Conservation (phyloP, 2,113 vertebrate species). For the Callospermophilus lateralis region DNA sequence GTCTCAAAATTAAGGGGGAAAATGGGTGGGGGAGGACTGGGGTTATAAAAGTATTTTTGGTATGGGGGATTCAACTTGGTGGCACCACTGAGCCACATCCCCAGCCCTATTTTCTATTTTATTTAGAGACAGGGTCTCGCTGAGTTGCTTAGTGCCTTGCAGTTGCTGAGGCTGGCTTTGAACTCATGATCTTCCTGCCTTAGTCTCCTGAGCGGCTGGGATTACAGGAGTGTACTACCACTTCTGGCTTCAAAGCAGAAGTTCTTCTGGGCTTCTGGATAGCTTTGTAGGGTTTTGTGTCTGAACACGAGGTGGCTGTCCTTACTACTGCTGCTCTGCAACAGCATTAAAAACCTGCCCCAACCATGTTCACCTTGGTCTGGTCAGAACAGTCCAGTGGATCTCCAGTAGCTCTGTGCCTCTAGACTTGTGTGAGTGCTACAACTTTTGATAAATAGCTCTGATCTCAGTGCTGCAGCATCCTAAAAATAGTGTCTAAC, state of each 20-base stretch:
- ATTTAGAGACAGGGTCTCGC: too few species aligned
- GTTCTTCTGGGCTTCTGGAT: not conserved
- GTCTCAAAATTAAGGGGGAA: too few species aligned
- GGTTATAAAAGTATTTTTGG: too few species aligned
- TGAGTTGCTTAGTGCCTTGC: too few species aligned
- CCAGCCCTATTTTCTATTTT: too few species aligned
- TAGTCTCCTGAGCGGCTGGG: too few species aligned
- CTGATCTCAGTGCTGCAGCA: not conserved
- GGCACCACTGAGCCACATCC: too few species aligned
- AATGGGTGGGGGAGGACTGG: too few species aligned
- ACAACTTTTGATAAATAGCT: constrained; percentile 6
- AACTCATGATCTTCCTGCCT: too few species aligned
- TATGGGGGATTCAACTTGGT: too few species aligned
- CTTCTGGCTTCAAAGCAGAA: not conserved
- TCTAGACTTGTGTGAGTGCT: not conserved
- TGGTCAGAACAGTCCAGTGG: not conserved
- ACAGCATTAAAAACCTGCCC: not conserved
- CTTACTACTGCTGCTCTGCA: not conserved
- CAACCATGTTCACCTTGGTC: not conserved
- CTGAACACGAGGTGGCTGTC: not conserved
- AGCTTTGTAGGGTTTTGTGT: not conserved
- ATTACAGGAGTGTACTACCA: too few species aligned
- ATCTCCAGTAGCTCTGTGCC: not conserved
- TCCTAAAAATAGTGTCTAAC: constrained; percentile 6
- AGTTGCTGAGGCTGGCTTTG: too few species aligned